Evolutionary conservation across 2,797 vertebrate species (phyloP), one percentile per base, ranked within the genome.

Genomic region (Gorsachius magnificus): DNA sequence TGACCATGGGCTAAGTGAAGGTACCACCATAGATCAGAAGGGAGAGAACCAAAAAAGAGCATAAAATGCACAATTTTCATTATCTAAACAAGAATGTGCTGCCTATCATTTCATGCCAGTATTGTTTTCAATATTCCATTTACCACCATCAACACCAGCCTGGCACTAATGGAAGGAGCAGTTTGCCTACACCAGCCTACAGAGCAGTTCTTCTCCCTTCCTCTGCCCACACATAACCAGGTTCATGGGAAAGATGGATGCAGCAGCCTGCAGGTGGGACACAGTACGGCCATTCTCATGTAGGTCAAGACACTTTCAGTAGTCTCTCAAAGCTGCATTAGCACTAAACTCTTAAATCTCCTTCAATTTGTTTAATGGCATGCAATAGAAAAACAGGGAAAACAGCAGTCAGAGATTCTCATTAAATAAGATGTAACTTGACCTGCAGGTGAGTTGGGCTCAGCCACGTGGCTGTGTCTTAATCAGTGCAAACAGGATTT

Each of bases 211-310:
- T 26, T n/a, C n/a, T 69, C 28, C 41, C 50, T 43, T 31, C 24
- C 51, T 53, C 69, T 74, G 74, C 53, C n/a, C 24, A 20, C 24
- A 4, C 1, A 16, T 2, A 6, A 12, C 7, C n/a, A n/a, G 46
- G 64, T 21, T 20, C 5, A 3, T 0, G 10, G 38, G 48, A 41
- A 21, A 14, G 64, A 51, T 2, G 15, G 14, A 69, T 31, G 64
- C 66, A 33, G 53, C 1, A 7, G 17, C 21, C 51, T 26, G 71
- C 60, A 53, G 38, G 33, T 41, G 3, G 14, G 50, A 61, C 19
- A 35, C 3, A 9, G 11, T 2, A 11, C 0, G 1, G 38, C 61
- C 41, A 14, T 16, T 61, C 58, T 78, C 53, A 28, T 2, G 18
- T 16, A 60, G 28, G 18, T 24, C 45, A 50, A 46, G 60, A 48